Base-by-base conservation (phyloP, 2,888 invertebrate species). In the Leptinotarsa peninsularis region DNA sequence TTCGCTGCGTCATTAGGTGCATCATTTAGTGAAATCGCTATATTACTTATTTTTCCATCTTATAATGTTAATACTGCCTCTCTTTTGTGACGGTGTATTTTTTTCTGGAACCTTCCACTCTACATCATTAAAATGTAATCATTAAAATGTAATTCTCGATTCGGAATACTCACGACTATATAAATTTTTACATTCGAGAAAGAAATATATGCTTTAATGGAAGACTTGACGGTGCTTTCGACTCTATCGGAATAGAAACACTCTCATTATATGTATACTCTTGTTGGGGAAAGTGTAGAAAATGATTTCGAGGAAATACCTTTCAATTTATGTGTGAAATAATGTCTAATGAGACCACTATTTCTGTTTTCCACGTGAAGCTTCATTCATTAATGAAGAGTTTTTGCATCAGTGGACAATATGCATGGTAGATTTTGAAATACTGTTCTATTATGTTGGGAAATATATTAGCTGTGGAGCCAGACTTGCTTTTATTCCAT, bases 131-230 rank as follows among this genome's bases (percentile, higher is more conserved):
- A 58, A 58, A 23, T 58, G 58, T 58, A 58, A 58, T 58, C 58
- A 58, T 58, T 58, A 58, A 58, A 58, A 23, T 58, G 58, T 58
- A 58, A 58, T 58, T 58, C 15, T 23, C 58, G 23, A 58, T 33
- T 33, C 33, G 21, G 21, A 23, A 58, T 3, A 23, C 23, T 23
- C 15, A 58, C 58, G 58, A 58, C 58, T 58, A 23, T 15, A 58
- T 58, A 27, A 21, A 15, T 58, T 58, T 13, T 27, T 58, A 58
- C 21, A 13, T 23, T 23, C 27, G 23, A 58, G 58, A 21, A 5
- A 23, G 58, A 58, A 58, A 58, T 58, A 58, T 58, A 15, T 58
- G 23, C 23, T 58, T 14, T 13, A 58, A 58, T 23, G 13, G 27
- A n/a, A 15, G 23, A 15, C 14, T 58, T 14, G 58, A 58, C 27